Evolutionary conservation across 2,888 invertebrate genomes (phyloP), one percentile per base, ranked within the genome.

Genomic region (Keiferia lycopersicella): DNA sequence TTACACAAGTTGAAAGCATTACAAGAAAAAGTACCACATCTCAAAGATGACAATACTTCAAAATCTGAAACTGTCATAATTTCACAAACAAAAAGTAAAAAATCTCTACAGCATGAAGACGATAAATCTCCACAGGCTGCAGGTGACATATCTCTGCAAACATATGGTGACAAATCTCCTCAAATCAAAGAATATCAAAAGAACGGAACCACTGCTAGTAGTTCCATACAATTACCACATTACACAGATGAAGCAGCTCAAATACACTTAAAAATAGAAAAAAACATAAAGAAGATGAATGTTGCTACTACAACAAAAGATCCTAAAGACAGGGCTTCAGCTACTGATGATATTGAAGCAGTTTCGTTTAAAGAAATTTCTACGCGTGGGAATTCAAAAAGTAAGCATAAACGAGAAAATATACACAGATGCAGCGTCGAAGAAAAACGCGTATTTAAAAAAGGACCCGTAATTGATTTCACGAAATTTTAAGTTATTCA

Each of bases 401-500:
- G 10, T 26, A 56, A 56, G 2, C 2, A 2, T 7, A 8, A 16
- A 6, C 56, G 7, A n/a, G 34, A 16, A n/a, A 56, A 56, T 56
- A 34, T 56, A 16, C 56, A 56, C 12, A n/a, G 11, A 56, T 34
- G 34, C n/a, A n/a, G 34, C 30, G n/a, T 34, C 34, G 6, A 34
- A 14, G 14, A 34, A n/a, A 3, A 34, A 34, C 10, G 56, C 16
- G 2, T 0, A 0, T 1, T 8, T n/a, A 53, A 26, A 53, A 34
- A 56, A 16, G n/a, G 16, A 8, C 8, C 8, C 30, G 0, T 6
- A 6, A 34, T n/a, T 56, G 30, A 26, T 16, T 56, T 30, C 16
- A 16, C 34, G 34, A 56, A n/a, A 34, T 56, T 56, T 56, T 56
- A 56, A 56, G 16, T 56, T 12, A 34, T 22, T 22, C 12, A 53